A percentile compares a stretch with the other conserved stretches of the same genome.
These are phyloP conservation scores for Escarpia spicata DNA, from an alignment of 2,888 invertebrate genomes.

Conservation along the genomic window DNA sequence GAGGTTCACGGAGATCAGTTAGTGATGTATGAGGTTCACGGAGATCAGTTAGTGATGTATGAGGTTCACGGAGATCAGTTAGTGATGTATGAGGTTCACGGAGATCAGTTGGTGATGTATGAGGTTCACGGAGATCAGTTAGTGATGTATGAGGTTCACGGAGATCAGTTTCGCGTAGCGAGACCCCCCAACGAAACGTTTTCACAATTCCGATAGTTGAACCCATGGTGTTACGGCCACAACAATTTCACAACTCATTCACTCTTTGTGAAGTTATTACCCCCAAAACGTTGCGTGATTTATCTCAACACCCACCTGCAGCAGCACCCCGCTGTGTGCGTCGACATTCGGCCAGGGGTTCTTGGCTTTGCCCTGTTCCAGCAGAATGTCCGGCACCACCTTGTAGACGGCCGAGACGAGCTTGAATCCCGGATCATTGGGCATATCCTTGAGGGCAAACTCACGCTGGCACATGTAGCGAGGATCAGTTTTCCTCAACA, in stretches of 20 bases:
- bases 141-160: neutral
- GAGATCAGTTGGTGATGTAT: neutral
- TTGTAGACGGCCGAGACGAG: slow-evolving; percentile 91
- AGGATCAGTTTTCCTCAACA: slow-evolving; percentile 93
- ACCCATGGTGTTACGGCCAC: neutral
- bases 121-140: neutral
- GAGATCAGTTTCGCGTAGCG: neutral
- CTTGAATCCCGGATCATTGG: slow-evolving; percentile 90
- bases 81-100: neutral
- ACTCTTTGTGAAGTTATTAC: neutral
- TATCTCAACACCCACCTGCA: slow-evolving; percentile 74
- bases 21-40: neutral
- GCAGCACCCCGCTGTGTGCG: slow-evolving; percentile 92
- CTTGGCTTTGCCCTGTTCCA: slow-evolving; percentile 94
- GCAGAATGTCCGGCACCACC: slow-evolving; percentile 89
- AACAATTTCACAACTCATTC: too few relatives aligned
- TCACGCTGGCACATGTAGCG: slow-evolving; percentile 92
- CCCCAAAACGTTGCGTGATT: neutral
- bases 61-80: neutral
- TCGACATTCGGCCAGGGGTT: slow-evolving; percentile 99
- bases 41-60: neutral
- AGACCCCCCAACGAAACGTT: neutral
- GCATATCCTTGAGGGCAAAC: slow-evolving; percentile 91
- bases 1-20: neutral
- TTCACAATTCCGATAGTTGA: neutral